A percentile compares a stretch with the other conserved stretches of the same genome.
phyloP scores from a whole-genome alignment of 2,888 invertebrate genomes.

The Tubulanus polymorphus region DNA sequence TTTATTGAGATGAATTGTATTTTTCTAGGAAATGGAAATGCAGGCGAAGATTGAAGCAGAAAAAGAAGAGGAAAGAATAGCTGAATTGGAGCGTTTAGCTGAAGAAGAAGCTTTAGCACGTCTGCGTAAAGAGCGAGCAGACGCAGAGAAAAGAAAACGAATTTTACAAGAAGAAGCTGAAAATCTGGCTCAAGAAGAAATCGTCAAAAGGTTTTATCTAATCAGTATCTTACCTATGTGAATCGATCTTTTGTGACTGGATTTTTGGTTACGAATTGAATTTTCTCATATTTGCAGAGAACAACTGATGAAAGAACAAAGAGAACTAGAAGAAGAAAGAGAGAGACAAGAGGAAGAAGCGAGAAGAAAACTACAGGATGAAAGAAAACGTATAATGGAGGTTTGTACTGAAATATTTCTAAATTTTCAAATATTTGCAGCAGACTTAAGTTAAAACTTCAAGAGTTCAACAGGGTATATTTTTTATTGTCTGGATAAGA shows the following conservation, averaged over 20 bases:
- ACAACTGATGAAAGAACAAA: conserved; percentile 20
- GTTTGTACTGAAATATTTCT: neutral
- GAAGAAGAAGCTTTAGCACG: conserved; percentile 40
- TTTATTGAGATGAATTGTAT: neutral
- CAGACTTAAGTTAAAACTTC: too few relatives aligned
- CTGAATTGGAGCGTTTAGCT: conserved; percentile 35
- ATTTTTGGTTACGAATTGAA: conserved; percentile 10
- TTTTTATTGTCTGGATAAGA: too few relatives aligned
- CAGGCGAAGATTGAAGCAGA: conserved; percentile 29
- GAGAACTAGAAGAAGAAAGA: conserved; percentile 25
- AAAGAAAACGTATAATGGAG: conserved; percentile 12
- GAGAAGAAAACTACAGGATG: conserved; percentile 20
- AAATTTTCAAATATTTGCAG: too few relatives aligned
- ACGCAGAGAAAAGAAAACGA: conserved; percentile 27
- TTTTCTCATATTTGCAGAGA: conserved; percentile 13
- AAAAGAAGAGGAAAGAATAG: conserved; percentile 33
- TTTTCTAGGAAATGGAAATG: conserved; percentile 30
- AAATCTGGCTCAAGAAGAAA: conserved; percentile 27
- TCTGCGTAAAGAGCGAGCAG: conserved; percentile 30
- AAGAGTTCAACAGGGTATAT: too few relatives aligned
- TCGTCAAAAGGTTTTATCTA: conserved; percentile 13
- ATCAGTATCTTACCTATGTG: too few relatives aligned
- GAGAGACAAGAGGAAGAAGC: conserved; percentile 18
- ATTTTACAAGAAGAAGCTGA: conserved; percentile 26
- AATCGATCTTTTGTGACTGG: too few relatives aligned